phyloP scores from a whole-genome alignment of 1,140 invertebrate species.

The Phocides pigmalion region DNA sequence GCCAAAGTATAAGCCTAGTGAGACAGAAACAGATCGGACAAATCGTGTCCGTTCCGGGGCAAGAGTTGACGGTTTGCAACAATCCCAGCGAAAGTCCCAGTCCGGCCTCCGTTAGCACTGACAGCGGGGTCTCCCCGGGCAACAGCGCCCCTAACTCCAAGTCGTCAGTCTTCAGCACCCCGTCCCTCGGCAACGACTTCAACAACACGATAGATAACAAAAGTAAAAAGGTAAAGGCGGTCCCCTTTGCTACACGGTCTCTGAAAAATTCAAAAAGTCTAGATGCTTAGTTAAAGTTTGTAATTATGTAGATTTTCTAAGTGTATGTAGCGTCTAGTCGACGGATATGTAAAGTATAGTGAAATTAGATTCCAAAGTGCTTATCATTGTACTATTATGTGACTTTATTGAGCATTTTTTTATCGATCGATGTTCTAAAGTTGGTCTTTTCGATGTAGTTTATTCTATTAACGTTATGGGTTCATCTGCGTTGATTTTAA shows the following conservation, averaged over 20 bases:
- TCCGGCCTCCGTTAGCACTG: constrained; percentile 69
- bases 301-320: constrained; percentile 84
- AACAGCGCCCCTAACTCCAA: constrained; percentile 68
- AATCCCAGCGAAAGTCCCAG: constrained; percentile 70
- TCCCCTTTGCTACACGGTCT: constrained; percentile 56
- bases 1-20: constrained; percentile 82
- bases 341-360: constrained; percentile 68
- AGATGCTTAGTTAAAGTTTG: constrained; percentile 77
- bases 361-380: constrained; percentile 73
- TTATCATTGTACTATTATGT: constrained; percentile 66
- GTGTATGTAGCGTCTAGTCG: constrained; percentile 74
- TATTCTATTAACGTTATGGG: constrained; percentile 24
- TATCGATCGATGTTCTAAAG: constrained; percentile 51
- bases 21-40: constrained; percentile 81
- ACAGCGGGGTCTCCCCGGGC: constrained; percentile 72
- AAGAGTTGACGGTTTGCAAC: constrained; percentile 78
- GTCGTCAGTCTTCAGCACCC: constrained; percentile 59
- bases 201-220: constrained; percentile 58
- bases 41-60: constrained; percentile 74
- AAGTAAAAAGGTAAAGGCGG: constrained; percentile 66
- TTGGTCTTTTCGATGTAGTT: constrained; percentile 47
- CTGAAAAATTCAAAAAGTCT: constrained; percentile 80
- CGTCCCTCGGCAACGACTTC: constrained; percentile 53
- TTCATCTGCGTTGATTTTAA: neutral
- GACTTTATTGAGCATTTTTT: constrained; percentile 48